phyloP scores from a whole-genome alignment of 1,140 invertebrate genomes.

The Ectropis grisescens region DNA sequence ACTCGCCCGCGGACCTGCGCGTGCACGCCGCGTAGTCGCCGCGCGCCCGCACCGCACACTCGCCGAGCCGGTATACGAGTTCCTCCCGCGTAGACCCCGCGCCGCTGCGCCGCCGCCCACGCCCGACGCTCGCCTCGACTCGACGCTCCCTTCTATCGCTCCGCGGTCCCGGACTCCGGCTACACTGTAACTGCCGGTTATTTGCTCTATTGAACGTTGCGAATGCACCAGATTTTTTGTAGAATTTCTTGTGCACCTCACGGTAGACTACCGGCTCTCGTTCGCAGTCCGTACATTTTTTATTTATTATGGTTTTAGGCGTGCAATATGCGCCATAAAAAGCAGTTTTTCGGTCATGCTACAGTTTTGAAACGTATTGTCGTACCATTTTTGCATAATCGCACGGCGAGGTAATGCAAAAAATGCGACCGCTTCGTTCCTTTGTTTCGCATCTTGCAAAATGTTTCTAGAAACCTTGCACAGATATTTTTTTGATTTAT shows the following conservation, averaged over 20 bases:
- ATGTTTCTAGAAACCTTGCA: conserved; percentile 39
- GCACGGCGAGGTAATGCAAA: conserved; percentile 48
- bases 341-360: conserved; percentile 45
- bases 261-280: conserved; percentile 38
- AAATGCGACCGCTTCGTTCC: conserved; percentile 46
- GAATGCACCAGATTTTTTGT: conserved; percentile 26
- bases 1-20: conserved; percentile 57
- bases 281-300: too few relatives aligned
- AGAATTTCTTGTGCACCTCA: conserved; percentile 28
- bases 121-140: conserved; percentile 3
- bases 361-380: conserved; percentile 60
- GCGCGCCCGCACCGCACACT: conserved; percentile 30
- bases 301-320: too few relatives aligned
- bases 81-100: conserved; percentile 64
- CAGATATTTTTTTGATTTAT: conserved; percentile 64
- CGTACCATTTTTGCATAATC: conserved; percentile 65
- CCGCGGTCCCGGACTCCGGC: too few relatives aligned
- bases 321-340: too few relatives aligned
- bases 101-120: conserved; percentile 12
- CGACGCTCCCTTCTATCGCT: conserved; percentile 7
- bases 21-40: conserved; percentile 56
- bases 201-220: conserved; percentile 24
- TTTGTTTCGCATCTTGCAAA: conserved; percentile 47
- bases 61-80: conserved; percentile 70
- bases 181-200: too few relatives aligned